phyloP scores from a whole-genome alignment of 2,797 vertebrate species.

The Crossoptilon crossoptilon region DNA sequence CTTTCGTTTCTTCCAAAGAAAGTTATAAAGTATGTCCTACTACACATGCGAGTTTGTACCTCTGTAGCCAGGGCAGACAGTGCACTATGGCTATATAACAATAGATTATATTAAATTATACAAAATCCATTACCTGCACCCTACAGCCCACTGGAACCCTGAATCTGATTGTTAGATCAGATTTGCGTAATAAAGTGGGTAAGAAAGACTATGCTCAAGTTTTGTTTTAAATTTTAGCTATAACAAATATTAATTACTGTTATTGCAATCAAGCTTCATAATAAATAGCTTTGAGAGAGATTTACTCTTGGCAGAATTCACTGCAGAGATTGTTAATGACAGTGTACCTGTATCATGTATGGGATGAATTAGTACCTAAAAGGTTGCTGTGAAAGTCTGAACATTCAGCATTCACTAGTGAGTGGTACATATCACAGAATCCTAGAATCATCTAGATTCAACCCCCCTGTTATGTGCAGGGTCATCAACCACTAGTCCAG shows the following conservation, averaged over 20 bases:
- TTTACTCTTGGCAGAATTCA: background rate
- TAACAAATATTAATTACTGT: background rate
- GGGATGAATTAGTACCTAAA: background rate
- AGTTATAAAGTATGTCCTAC: background rate
- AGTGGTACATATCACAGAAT: background rate
- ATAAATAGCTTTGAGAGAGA: background rate
- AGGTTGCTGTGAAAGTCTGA: background rate
- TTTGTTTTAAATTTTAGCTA: background rate
- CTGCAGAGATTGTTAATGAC: background rate
- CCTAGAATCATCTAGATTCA: no score
- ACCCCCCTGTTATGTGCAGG: no score
- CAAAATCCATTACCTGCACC: background rate
- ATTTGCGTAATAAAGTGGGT: background rate
- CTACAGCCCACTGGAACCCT: background rate
- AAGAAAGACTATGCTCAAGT: background rate
- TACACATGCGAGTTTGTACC: background rate
- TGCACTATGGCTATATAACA: rapidly evolving
- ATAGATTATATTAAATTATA: background rate
- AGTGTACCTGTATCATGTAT: background rate
- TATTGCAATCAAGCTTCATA: background rate
- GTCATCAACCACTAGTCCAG: no score
- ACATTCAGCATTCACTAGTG: background rate
- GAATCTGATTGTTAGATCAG: background rate
- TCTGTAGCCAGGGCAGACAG: rapidly evolving
- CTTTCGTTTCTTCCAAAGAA: background rate